A percentile compares a stretch with the other conserved stretches of the same genome.
Evolutionary conservation across 2,888 invertebrate genomes (phyloP).

Genomic region (Mimachlamys varia): DNA sequence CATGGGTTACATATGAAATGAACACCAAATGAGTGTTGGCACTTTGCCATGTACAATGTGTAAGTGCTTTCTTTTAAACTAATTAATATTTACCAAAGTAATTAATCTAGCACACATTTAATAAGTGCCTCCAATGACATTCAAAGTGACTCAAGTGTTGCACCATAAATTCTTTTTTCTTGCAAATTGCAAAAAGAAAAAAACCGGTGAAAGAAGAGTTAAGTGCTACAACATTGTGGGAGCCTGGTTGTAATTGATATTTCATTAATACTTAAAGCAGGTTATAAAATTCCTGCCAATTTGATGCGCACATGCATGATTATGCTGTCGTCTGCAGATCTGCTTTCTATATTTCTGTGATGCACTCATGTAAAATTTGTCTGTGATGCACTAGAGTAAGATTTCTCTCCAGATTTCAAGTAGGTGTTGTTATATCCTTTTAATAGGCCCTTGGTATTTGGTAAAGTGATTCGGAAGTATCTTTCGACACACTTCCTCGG

Average conservation of each 20-base stretch:
- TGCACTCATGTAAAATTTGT: not conserved
- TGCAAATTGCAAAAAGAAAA: not conserved
- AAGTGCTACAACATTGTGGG: not conserved
- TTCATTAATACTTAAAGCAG: not conserved
- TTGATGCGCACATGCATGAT: not conserved
- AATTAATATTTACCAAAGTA: not conserved
- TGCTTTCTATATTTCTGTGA: not conserved
- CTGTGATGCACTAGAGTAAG: not conserved
- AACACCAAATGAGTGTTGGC: not conserved
- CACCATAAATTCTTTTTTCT: not conserved
- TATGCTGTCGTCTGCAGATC: not conserved
- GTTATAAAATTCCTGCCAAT: not conserved
- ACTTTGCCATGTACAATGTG: not conserved
- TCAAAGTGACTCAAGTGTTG: not conserved
- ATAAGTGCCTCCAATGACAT: not conserved
- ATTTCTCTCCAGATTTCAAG: slow-evolving; percentile 31
- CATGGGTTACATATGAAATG: not conserved
- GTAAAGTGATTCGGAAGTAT: slow-evolving; percentile 29
- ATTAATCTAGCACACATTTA: not conserved
- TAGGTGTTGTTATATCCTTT: slow-evolving; percentile 27
- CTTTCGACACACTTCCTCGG: slow-evolving; percentile 13
- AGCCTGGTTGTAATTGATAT: not conserved
- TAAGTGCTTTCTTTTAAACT: not conserved
- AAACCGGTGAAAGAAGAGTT: not conserved
- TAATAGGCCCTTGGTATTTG: slow-evolving; percentile 22